Percentiles rank a stretch among this genome's conserved stretches.
Conservation (phyloP, 2,888 invertebrate genomes). For the Caenorhabditis afra region DNA sequence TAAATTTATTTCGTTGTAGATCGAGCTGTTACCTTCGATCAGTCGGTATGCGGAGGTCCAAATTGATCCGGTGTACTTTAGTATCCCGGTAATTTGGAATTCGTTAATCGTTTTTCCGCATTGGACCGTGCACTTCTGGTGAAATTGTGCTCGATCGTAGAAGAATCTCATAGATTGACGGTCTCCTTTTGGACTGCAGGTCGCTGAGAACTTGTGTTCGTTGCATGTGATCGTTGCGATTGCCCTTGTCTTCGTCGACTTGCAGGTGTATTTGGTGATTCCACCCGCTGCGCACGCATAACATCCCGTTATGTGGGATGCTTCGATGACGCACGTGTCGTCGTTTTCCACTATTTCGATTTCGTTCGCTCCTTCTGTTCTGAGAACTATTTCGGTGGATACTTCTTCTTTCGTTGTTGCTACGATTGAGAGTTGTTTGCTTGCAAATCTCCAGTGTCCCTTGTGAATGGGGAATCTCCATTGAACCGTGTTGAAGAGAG, state of each 20-base stretch:
- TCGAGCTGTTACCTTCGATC: neutral
- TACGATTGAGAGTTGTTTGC: no score
- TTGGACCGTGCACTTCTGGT: neutral
- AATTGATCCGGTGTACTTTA: constrained; percentile 10
- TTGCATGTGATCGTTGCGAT: neutral
- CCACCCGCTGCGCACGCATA: constrained; percentile 2
- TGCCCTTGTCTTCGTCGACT: neutral
- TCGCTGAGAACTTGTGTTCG: constrained; percentile 2
- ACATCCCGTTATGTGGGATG: neutral
- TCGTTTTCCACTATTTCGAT: neutral
- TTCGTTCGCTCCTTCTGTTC: neutral
- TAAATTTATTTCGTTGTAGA: neutral
- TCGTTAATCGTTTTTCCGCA: neutral
- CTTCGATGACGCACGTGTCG: neutral
- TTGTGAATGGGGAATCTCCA: constrained; percentile 7
- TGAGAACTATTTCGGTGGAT: neutral
- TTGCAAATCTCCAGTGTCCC: constrained; percentile 43
- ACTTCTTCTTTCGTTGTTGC: neutral
- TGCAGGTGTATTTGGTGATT: neutral
- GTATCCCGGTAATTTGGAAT: constrained; percentile 2
- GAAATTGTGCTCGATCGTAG: neutral
- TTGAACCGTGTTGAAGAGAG: neutral
- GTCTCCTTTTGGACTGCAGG: neutral
- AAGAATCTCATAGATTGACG: neutral
- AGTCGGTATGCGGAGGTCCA: constrained; percentile 10